These are phyloP conservation scores for Catocala sponsa DNA, from an alignment of 2,888 invertebrate species.

Conservation along the genomic window DNA sequence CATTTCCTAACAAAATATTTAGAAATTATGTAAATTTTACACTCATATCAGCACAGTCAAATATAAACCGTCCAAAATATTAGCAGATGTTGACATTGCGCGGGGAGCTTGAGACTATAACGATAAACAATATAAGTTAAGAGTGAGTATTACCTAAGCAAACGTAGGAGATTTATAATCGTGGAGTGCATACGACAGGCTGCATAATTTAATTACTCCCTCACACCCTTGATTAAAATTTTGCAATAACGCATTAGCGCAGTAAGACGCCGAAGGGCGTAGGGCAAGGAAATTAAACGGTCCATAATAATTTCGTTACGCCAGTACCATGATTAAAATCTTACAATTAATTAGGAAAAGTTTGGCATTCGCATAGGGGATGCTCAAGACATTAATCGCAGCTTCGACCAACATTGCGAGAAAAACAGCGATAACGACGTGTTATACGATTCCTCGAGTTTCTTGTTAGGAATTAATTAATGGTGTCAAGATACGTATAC, in stretches of 20 bases:
- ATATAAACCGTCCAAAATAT: conserved; percentile 51
- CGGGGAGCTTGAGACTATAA: conserved; percentile 33
- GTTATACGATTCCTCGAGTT: conserved; percentile 22
- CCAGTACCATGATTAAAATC: conserved; percentile 85
- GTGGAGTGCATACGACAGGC: conserved; percentile 85
- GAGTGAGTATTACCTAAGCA: conserved; percentile 65
- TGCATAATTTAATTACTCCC: conserved; percentile 86
- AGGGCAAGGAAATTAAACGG: conserved; percentile 84
- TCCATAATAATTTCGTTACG: conserved; percentile 85
- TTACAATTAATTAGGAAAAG: conserved; percentile 85
- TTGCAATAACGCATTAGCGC: conserved; percentile 82
- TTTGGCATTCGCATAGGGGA: conserved; percentile 67
- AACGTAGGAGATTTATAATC: conserved; percentile 80
- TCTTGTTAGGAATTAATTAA: conserved; percentile 21
- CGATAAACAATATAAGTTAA: conserved; percentile 46
- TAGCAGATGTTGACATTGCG: conserved; percentile 57
- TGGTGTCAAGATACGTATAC: conserved; percentile 6
- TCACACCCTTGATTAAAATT: conserved; percentile 87
- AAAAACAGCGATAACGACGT: conserved; percentile 51
- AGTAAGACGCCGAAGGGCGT: conserved; percentile 79
- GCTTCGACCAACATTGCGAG: conserved; percentile 48
- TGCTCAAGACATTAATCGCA: conserved; percentile 64
- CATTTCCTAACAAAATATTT: conserved; percentile 11
- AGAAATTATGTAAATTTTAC: conserved; percentile 18
- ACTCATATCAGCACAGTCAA: conserved; percentile 21